phyloP scores from a whole-genome alignment of 35 echinoderm and acorn worm genomes.

The Heliocidaris erythrogramma region DNA sequence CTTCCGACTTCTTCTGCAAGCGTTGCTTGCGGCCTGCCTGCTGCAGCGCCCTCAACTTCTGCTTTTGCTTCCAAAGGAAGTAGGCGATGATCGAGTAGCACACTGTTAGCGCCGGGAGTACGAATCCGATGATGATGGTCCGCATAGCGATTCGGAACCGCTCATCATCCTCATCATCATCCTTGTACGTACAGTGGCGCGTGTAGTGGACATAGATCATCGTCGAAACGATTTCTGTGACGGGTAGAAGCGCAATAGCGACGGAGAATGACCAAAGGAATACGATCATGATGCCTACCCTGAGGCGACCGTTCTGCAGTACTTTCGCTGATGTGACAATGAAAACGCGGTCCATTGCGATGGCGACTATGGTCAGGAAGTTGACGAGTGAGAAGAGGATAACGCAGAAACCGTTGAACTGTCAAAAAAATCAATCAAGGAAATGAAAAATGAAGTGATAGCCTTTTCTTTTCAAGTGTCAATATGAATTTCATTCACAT shows the following conservation, averaged over 20 bases:
- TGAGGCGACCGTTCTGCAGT: neutral
- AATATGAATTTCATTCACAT: too few species aligned
- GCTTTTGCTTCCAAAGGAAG: neutral
- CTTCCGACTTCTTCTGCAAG: neutral
- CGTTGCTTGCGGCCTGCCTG: neutral
- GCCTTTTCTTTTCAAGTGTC: neutral
- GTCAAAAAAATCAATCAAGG: neutral
- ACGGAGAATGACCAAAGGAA: neutral
- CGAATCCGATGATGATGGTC: neutral
- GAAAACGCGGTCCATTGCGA: neutral
- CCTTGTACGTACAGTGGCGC: neutral
- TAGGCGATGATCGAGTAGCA: neutral
- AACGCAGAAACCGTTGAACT: neutral
- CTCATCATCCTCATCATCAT: neutral
- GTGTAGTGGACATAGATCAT: neutral
- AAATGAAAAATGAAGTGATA: neutral
- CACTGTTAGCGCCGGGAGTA: neutral
- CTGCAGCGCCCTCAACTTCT: neutral
- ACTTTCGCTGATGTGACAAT: neutral
- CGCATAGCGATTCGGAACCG: neutral
- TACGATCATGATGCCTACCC: neutral
- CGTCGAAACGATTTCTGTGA: neutral
- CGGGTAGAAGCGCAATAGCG: neutral
- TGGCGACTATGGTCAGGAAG: neutral
- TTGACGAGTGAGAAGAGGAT: neutral